Base-by-base conservation (phyloP, 2,113 vertebrate species). In the Rutilus rutilus region DNA sequence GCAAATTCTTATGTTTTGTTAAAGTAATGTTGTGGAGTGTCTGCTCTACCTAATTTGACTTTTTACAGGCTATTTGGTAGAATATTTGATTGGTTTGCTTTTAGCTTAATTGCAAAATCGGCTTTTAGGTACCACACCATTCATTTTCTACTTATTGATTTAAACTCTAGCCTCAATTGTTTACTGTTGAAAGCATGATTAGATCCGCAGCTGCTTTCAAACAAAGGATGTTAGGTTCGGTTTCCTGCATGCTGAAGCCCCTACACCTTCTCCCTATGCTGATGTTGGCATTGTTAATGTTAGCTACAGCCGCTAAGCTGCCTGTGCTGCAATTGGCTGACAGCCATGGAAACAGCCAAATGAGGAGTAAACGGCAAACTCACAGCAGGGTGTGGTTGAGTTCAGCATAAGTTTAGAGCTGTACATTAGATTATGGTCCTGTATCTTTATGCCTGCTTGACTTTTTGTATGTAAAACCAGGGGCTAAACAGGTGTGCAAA, bases 231-330 rank as follows among this genome's bases (percentile, higher is more conserved):
- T 64, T 47, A n/a, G 62, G 45, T 69, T 82, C 1, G 9, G 39
- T 42, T 80, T 80, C n/a, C 39, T 80, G 78, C 15, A 47, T 69
- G 65, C 47, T 25, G 81, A 83, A 83, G 27, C 50, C 81, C 67
- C 50, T 17, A 45, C 67, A n/a, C 74, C 6, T 27, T 52, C 33
- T 62, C 57, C 15, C 23, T 27, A 62, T 85, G 54, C 71, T 78
- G 52, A 52, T 71, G 45, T 75, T 75, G 52, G 42, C 75, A 57
- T 73, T 76, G 17, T 85, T 75, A 8, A 74, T 85, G 57, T 73
- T 85, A 60, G 54, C 57, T 60, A 50, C 25, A 78, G 79, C 12
- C 36, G 1, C 23, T 52, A 39, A 30, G 67, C 65, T 71, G 23
- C n/a, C 69, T 82, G 50, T 14, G 23, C 65, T 84, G 73, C 59